These are phyloP conservation scores for Chloroclysta siterata DNA, from an alignment of 2,888 invertebrate species.

Conservation along the genomic window DNA sequence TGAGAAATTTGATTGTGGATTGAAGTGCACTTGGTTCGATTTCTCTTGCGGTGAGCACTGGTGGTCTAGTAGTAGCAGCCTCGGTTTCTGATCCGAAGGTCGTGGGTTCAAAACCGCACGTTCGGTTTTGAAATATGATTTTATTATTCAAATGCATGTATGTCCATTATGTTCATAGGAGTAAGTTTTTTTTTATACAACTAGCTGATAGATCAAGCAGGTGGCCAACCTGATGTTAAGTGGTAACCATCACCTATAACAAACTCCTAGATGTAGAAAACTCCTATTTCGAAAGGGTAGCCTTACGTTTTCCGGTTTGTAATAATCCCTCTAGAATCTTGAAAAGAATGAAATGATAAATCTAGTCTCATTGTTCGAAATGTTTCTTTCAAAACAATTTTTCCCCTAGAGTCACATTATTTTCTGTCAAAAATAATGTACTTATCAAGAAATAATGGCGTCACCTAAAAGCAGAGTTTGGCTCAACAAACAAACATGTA, in stretches of 20 bases:
- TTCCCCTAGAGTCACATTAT: slow-evolving; percentile 17
- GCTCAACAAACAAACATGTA: not conserved
- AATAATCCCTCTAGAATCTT: not conserved
- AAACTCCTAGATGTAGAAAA: too few species aligned
- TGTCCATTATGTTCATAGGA: too few species aligned
- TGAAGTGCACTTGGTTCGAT: slow-evolving; percentile 1
- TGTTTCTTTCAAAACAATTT: slow-evolving; percentile 6
- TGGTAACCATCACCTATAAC: too few species aligned
- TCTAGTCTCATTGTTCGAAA: slow-evolving; percentile 8
- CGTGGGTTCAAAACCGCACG: too few species aligned
- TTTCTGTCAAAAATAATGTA: slow-evolving; percentile 28
- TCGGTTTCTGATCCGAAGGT: too few species aligned
- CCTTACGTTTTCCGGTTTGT: not conserved
- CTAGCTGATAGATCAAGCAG: too few species aligned
- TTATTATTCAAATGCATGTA: too few species aligned
- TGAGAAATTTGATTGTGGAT: slow-evolving; percentile 9
- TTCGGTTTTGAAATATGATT: too few species aligned
- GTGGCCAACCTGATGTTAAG: too few species aligned
- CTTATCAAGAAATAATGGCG: slow-evolving; percentile 11
- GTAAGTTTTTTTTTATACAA: too few species aligned
- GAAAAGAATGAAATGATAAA: slow-evolving; percentile 2
- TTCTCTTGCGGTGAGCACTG: slow-evolving; percentile 1
- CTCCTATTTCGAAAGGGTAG: not conserved
- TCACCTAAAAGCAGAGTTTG: not conserved
- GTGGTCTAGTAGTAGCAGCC: too few species aligned